Evolutionary conservation across 2,113 vertebrate genomes (phyloP).

Genomic region (Oreochromis spilurus): DNA sequence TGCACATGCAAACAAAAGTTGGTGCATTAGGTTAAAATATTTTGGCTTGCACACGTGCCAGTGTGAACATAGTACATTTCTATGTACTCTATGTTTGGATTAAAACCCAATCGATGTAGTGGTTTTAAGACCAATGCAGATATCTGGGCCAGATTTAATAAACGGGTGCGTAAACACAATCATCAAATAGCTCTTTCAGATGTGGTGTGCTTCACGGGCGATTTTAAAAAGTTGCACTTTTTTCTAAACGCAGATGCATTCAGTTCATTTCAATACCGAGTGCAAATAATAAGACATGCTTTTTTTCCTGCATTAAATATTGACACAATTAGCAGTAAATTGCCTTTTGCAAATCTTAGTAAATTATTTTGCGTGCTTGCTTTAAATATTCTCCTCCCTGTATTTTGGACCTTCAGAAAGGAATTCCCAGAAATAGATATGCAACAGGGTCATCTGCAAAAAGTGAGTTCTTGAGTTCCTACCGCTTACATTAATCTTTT

Average conservation of each 20-base stretch:
- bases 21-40: neutral
- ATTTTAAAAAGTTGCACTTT: too few relatives aligned
- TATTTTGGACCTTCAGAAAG: too few relatives aligned
- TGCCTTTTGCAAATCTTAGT: too few relatives aligned
- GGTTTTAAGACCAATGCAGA: neutral
- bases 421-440: neutral
- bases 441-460: neutral
- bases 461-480: neutral
- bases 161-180: neutral
- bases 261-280: too few relatives aligned
- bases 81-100: neutral
- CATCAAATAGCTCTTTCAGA: too few relatives aligned
- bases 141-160: neutral
- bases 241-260: too few relatives aligned
- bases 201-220: too few relatives aligned
- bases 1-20: neutral
- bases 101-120: neutral
- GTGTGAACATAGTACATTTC: neutral
- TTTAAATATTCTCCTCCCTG: too few relatives aligned
- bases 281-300: too few relatives aligned
- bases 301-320: too few relatives aligned
- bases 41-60: neutral
- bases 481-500: neutral
- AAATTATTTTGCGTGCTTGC: too few relatives aligned
- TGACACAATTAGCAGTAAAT: too few relatives aligned